Percentiles rank a stretch among this genome's conserved stretches.
These are phyloP conservation scores for Medauroidea extradentata DNA, from an alignment of 1,140 invertebrate genomes.

Conservation along the genomic window DNA sequence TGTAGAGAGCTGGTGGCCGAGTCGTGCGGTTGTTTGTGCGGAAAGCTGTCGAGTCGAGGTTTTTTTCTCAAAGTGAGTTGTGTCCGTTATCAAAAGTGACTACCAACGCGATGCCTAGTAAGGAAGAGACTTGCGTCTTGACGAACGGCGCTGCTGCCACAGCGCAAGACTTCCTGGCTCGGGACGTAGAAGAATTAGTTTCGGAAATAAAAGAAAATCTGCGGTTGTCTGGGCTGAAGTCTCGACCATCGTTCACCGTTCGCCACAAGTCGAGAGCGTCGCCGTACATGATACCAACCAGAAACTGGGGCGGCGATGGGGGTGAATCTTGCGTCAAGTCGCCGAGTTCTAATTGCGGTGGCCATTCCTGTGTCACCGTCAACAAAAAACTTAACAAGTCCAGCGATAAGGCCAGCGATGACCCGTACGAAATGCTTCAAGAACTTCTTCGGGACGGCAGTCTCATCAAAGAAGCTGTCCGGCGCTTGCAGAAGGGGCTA, in stretches of 20 bases:
- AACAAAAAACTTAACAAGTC: conserved; percentile 13
- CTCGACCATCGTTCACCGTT: conserved; percentile 42
- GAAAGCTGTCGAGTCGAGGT: not conserved
- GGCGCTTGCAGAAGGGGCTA: conserved; percentile 54
- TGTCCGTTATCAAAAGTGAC: not conserved
- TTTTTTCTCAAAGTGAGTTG: not conserved
- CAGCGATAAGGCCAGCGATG: conserved; percentile 37
- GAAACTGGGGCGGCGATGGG: conserved; percentile 42
- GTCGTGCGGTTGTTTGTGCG: not conserved
- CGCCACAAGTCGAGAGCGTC: conserved; percentile 49
- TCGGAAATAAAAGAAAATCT: conserved; percentile 66
- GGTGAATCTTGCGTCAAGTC: conserved; percentile 40
- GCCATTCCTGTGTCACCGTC: conserved; percentile 23
- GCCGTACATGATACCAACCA: conserved; percentile 55
- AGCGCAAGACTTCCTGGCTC: conserved; percentile 45
- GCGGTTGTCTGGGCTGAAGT: conserved; percentile 47
- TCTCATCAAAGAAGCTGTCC: conserved; percentile 66
- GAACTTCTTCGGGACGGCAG: conserved; percentile 58
- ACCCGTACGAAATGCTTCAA: conserved; percentile 63
- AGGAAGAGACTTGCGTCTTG: conserved; percentile 34
- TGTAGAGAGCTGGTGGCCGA: not conserved
- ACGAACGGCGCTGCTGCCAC: conserved; percentile 14
- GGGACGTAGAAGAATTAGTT: conserved; percentile 61
- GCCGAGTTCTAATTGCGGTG: conserved; percentile 17
- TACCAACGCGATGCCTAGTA: conserved; percentile 35